A percentile compares a stretch with the other conserved stretches of the same genome.
phyloP scores from a whole-genome alignment of 2,797 vertebrate genomes.

The Cercopithecus mitis region DNA sequence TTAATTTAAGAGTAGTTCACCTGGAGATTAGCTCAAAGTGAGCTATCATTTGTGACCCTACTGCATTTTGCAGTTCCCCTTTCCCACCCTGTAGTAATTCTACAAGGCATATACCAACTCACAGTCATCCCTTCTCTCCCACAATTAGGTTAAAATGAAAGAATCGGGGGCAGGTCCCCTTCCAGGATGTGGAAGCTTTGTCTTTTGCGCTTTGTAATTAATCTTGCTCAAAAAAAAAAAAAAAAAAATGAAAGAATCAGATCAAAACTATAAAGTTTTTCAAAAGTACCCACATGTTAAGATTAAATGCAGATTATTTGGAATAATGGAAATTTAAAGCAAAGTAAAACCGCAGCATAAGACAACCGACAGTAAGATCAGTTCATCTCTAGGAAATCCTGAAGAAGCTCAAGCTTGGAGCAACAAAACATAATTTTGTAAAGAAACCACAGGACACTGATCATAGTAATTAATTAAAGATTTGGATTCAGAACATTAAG shows the following conservation, averaged over 20 bases:
- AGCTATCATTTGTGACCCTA: not conserved
- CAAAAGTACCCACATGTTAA: not conserved
- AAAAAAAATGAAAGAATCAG: not conserved
- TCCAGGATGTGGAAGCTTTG: too few species aligned
- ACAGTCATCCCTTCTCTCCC: not conserved
- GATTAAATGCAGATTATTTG: not conserved
- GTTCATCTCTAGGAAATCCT: not conserved
- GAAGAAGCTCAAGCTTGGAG: not conserved
- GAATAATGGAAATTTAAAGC: not conserved
- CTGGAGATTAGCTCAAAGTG: not conserved
- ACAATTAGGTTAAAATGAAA: not conserved
- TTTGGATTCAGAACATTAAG: not conserved
- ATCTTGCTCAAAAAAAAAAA: too few species aligned
- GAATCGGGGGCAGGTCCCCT: too few species aligned
- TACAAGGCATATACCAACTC: not conserved
- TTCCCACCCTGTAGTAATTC: not conserved
- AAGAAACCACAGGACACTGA: not conserved
- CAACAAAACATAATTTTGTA: not conserved
- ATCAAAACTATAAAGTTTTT: not conserved
- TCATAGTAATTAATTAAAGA: not conserved
- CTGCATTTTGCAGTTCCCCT: not conserved
- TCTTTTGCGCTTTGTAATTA: too few species aligned
- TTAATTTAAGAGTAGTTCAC: not conserved
- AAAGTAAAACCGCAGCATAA: not conserved
- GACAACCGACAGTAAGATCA: not conserved